These are phyloP conservation scores for Amaurobius ferox DNA, from an alignment of 2,888 invertebrate genomes.

Conservation along the genomic window DNA sequence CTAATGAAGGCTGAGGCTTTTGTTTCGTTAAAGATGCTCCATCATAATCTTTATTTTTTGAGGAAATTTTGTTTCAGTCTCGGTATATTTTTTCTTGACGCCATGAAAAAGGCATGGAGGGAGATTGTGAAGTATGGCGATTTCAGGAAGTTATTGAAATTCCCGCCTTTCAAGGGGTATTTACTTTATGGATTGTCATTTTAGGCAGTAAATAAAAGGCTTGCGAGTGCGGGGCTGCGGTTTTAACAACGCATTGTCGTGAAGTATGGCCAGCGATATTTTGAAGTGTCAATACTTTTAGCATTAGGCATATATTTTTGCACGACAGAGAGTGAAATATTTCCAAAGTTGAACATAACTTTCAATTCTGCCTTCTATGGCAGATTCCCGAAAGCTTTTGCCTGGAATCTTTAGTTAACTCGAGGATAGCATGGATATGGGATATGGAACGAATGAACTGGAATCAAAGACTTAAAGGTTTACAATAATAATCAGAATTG, in stretches of 20 bases:
- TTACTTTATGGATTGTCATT: conserved; percentile 71
- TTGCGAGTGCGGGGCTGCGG: conserved; percentile 20
- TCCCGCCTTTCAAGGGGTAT: conserved; percentile 58
- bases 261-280: conserved; percentile 51
- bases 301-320: conserved; percentile 32
- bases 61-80: conserved; percentile 7
- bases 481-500: too few species aligned
- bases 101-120: conserved; percentile 22
- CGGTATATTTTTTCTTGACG: not conserved
- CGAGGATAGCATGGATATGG: too few species aligned
- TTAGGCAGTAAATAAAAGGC: conserved; percentile 70
- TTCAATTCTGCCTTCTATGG: not conserved
- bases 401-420: too few species aligned
- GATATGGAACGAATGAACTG: too few species aligned
- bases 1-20: conserved; percentile 54
- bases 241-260: conserved; percentile 16
- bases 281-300: conserved; percentile 48
- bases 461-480: too few species aligned
- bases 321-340: not conserved
- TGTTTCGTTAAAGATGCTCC: conserved; percentile 50
- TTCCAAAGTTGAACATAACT: not conserved
- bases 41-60: conserved; percentile 26
- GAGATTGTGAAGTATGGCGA: conserved; percentile 57
- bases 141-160: conserved; percentile 70
- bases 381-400: not conserved